Evolutionary conservation across 2,113 vertebrate genomes (phyloP), one percentile per base, ranked within the genome.

Genomic region (Xenopus borealis): DNA sequence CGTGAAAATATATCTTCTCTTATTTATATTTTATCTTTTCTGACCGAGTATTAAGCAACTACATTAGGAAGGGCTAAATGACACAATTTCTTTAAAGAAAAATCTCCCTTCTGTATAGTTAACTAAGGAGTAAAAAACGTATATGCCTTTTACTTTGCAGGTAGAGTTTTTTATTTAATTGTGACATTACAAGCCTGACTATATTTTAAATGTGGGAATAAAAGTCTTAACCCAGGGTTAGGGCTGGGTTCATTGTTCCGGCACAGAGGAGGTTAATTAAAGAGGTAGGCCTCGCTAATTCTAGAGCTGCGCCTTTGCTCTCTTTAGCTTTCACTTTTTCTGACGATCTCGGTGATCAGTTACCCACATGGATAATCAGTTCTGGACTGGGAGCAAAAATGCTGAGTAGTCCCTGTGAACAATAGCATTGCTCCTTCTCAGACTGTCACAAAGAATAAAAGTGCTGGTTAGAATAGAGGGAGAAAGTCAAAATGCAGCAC

Each of bases 291-390:
- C 16, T 81, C 72, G 78, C 72, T 81, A 82, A 80, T 27, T 27
- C 23, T 27, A 27, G 23, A 27, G 23, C 79, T 80, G 80, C 80
- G 81, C 83, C 23, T 84, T 83, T 78, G 76, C 71, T 40, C 33
- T 4, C 23, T 27, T 27, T n/a, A n/a, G n/a, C n/a, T 85, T 89
- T 87, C 87, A 85, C 86, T 89, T 87, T 84, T 86, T 81, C 86
- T 89, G 82, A 82, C 82, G 66, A 83, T 86, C 84, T 81, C 86
- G 87, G 85, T 80, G 85, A 80, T 82, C 82, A 64, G 83, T 83
- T 84, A 40, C 87, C 84, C 80, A 45, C n/a, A n/a, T n/a, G n/a
- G n/a, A n/a, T n/a, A n/a, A n/a, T n/a, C n/a, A n/a, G n/a, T n/a
- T n/a, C n/a, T n/a, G n/a, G n/a, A n/a, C n/a, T n/a, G n/a, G n/a